Conservation (phyloP, 2,888 invertebrate species). For the Conchocele bisecta region DNA sequence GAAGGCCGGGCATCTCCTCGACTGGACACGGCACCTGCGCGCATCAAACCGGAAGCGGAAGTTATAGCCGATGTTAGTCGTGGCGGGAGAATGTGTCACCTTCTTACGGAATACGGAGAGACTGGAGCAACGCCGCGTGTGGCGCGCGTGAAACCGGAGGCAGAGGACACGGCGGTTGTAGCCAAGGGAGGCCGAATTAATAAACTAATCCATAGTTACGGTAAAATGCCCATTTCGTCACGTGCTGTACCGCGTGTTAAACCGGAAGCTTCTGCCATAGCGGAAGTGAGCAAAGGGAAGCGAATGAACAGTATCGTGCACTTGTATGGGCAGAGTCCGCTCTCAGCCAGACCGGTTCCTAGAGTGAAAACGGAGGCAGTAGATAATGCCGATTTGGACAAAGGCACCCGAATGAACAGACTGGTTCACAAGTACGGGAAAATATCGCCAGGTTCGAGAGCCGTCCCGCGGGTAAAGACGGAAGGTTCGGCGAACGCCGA, state of each 20-base stretch:
- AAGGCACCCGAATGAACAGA: slow-evolving; percentile 66
- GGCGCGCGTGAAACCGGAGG: slow-evolving; percentile 73
- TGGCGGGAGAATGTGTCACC: slow-evolving; percentile 67
- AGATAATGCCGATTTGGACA: slow-evolving; percentile 65
- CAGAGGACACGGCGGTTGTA: slow-evolving; percentile 64
- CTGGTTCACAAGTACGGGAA: slow-evolving; percentile 64
- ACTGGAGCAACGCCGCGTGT: slow-evolving; percentile 58
- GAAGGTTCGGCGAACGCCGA: slow-evolving; percentile 66
- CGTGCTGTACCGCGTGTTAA: slow-evolving; percentile 64
- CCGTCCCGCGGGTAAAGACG: slow-evolving; percentile 64
- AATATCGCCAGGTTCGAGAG: slow-evolving; percentile 48
- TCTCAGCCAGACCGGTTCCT: slow-evolving; percentile 64
- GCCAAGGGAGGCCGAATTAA: slow-evolving; percentile 69
- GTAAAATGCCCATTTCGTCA: slow-evolving; percentile 56
- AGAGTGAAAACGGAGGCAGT: slow-evolving; percentile 68
- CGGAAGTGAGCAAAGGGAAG: slow-evolving; percentile 66
- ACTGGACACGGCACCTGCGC: slow-evolving; percentile 68
- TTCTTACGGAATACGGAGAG: slow-evolving; percentile 69
- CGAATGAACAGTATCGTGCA: slow-evolving; percentile 68
- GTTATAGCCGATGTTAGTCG: slow-evolving; percentile 61
- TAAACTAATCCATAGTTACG: slow-evolving; percentile 61
- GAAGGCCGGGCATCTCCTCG: slow-evolving; percentile 66
- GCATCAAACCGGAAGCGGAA: slow-evolving; percentile 70
- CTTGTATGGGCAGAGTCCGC: slow-evolving; percentile 58
- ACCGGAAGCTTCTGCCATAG: slow-evolving; percentile 61